These are phyloP conservation scores for Dermolepida albohirtum DNA, from an alignment of 2,888 invertebrate species.

Conservation along the genomic window DNA sequence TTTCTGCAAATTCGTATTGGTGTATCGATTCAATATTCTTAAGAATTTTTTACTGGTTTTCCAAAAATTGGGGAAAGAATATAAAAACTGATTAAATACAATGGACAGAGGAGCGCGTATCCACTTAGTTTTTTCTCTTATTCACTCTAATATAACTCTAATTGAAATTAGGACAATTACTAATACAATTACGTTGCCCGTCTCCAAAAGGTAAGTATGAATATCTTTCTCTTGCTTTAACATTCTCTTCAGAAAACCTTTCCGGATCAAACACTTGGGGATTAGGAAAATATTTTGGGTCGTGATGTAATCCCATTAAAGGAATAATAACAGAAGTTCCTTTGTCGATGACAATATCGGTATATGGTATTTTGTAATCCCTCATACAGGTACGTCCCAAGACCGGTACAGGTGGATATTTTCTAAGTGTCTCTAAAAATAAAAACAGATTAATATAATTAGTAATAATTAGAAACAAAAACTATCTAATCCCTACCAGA, in stretches of 20 bases:
- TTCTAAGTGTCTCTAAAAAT: slow-evolving; percentile 63
- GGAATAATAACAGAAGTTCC: slow-evolving; percentile 60
- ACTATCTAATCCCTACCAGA: slow-evolving; percentile 63
- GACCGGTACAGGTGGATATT: slow-evolving; percentile 61
- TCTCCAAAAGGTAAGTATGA: slow-evolving; percentile 71
- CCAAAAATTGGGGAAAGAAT: too few species aligned
- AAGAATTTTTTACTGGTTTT: too few species aligned
- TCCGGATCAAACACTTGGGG: slow-evolving; percentile 68
- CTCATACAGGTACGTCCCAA: slow-evolving; percentile 55
- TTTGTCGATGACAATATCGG: slow-evolving; percentile 55
- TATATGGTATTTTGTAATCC: slow-evolving; percentile 55
- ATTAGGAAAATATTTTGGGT: slow-evolving; percentile 65
- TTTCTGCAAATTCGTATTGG: too few species aligned
- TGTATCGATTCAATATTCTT: too few species aligned
- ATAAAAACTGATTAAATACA: too few species aligned
- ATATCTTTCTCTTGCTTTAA: slow-evolving; percentile 63
- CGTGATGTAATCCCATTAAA: slow-evolving; percentile 58
- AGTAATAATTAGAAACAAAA: too few species aligned
- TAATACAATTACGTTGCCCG: too few species aligned
- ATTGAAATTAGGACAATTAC: slow-evolving; percentile 53
- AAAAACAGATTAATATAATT: too few species aligned
- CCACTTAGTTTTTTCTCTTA: too few species aligned
- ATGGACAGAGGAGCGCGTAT: too few species aligned
- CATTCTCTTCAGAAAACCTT: slow-evolving; percentile 62
- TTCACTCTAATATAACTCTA: too few species aligned